Base-by-base conservation (phyloP, 2,113 vertebrate genomes). In the Phalacrocorax aristotelis region DNA sequence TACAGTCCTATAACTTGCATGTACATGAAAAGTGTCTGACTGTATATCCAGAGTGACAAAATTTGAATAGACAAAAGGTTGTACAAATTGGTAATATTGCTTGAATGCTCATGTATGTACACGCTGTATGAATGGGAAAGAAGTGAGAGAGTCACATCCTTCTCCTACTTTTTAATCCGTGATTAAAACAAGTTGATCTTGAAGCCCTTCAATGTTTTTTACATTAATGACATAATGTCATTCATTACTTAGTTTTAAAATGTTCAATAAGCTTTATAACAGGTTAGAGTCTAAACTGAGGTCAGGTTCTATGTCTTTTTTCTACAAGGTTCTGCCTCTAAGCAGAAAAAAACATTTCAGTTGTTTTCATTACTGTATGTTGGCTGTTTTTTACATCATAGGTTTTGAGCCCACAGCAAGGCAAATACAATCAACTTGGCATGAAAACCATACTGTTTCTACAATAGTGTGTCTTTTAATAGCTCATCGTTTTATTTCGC, bases 371-470 rank as follows among this genome's bases (percentile, higher is more conserved):
- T 94, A 62, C 7, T 83, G 13, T 65, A 13, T 68, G 34, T 78
- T 94, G 82, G 16, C 61, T 96, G 69, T 65, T 66, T 89, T 95
- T 91, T 75, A 72, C 18, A 30, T 51, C 16, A 42, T 49, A 93
- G n/a, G 40, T 88, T 95, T 88, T 92, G 82, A 95, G 40, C 75
- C 34, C 36, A 76, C 60, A 87, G 80, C 44, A 97, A 83, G 36
- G 46, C 42, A 85, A 92, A 61, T 55, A 57, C 8, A 52, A 72
- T 49, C 36, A 83, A 77, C 46, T 61, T 62, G 79, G 44, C 80
- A 76, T 79, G 61, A 87, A 92, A 94, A 95, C 5, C 25, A 40
- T 27, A 51, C 40, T 74, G 34, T 79, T 94, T 89, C 42, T 81
- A 80, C 13, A 92, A 76, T 82, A 93, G 10, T 44, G 2, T 82